Evolutionary conservation across 92 coral and sea anemone genomes (phyloP).

Genomic region (Diadumene lineata): DNA sequence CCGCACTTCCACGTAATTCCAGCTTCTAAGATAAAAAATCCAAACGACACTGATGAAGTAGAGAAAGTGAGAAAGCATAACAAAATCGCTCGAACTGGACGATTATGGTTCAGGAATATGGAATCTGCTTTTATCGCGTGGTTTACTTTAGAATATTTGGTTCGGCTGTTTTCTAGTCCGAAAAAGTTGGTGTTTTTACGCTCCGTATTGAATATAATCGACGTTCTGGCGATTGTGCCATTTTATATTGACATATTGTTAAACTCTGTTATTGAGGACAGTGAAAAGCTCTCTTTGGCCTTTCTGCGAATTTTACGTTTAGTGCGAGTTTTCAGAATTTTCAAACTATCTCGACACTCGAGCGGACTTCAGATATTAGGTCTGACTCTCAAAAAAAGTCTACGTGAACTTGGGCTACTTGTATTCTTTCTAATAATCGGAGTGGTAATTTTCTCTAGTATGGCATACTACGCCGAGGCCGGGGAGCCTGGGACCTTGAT

Average conservation of each 20-base stretch:
- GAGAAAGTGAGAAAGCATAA: slow-evolving; percentile 52
- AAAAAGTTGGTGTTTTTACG: slow-evolving; percentile 73
- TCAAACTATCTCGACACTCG: slow-evolving; percentile 94
- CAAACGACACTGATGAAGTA: slow-evolving; percentile 62
- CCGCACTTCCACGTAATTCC: slow-evolving; percentile 66
- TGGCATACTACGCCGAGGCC: slow-evolving; percentile 94
- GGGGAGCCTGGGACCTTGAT: slow-evolving; percentile 72
- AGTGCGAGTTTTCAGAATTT: slow-evolving; percentile 94
- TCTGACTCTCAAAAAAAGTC: slow-evolving; percentile 80
- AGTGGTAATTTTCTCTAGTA: slow-evolving; percentile 95
- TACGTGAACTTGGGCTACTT: slow-evolving; percentile 91
- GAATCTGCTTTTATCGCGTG: slow-evolving; percentile 92
- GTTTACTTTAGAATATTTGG: slow-evolving; percentile 92
- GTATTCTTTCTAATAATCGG: slow-evolving; percentile 88
- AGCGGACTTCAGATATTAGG: slow-evolving; percentile 97
- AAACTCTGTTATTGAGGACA: slow-evolving; percentile 35
- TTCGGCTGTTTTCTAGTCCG: slow-evolving; percentile 81
- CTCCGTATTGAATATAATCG: slow-evolving; percentile 88
- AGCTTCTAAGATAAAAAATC: slow-evolving; percentile 41
- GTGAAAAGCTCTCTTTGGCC: slow-evolving; percentile 79
- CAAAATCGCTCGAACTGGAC: slow-evolving; percentile 43
- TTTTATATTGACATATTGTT: slow-evolving; percentile 85
- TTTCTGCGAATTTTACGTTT: slow-evolving; percentile 90
- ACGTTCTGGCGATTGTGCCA: slow-evolving; percentile 90
- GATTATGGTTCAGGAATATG: slow-evolving; percentile 64